A percentile compares a stretch with the other conserved stretches of the same genome.
Conservation (phyloP, 2,888 invertebrate genomes). For the Agrilus mali region DNA sequence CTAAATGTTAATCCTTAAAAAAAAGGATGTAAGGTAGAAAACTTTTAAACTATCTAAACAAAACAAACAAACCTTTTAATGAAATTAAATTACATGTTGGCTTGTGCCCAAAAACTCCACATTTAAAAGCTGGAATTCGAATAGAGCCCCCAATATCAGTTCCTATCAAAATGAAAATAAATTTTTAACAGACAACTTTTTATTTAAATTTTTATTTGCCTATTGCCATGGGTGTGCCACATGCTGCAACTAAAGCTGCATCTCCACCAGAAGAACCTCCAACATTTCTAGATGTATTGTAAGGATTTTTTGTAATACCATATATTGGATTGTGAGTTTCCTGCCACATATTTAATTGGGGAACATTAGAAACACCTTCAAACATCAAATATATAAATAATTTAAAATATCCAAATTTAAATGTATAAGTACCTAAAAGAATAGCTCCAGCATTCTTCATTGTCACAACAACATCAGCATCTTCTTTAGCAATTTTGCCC, state of each 20-base stretch:
- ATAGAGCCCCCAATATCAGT: slow-evolving; percentile 96
- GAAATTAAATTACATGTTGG: slow-evolving; percentile 42
- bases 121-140: slow-evolving; percentile 82
- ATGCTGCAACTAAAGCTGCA: slow-evolving; percentile 59
- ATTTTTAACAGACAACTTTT: not conserved
- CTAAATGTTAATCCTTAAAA: slow-evolving; percentile 50
- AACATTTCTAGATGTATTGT: slow-evolving; percentile 68
- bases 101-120: slow-evolving; percentile 80
- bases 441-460: slow-evolving; percentile 75
- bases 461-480: slow-evolving; percentile 65
- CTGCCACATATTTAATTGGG: slow-evolving; percentile 86
- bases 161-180: slow-evolving; percentile 30
- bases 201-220: slow-evolving; percentile 37
- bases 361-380: slow-evolving; percentile 63
- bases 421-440: slow-evolving; percentile 51
- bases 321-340: slow-evolving; percentile 81
- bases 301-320: slow-evolving; percentile 86
- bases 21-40: not conserved
- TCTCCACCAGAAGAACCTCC: slow-evolving; percentile 94
- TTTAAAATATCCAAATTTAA: not conserved
- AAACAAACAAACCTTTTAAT: slow-evolving; percentile 30
- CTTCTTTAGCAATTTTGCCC: slow-evolving; percentile 48
- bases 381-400: not conserved
- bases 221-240: slow-evolving; percentile 72
- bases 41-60: slow-evolving; percentile 20